These are phyloP conservation scores for Heteromormyrus szaboi DNA, from an alignment of 2,797 vertebrate species.

Conservation along the genomic window DNA sequence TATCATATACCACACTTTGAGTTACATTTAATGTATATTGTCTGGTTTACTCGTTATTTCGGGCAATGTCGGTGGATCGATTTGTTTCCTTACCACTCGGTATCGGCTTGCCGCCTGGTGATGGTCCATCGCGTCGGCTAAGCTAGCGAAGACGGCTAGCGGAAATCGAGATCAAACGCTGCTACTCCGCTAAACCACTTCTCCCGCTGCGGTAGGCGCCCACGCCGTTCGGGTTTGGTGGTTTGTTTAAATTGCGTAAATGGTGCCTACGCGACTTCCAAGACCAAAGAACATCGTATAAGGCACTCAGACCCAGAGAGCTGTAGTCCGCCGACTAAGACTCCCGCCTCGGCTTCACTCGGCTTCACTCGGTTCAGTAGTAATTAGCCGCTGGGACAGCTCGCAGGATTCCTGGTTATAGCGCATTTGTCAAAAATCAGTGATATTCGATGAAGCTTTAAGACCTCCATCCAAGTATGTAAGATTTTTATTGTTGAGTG, in stretches of 20 bases:
- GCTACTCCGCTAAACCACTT: background rate
- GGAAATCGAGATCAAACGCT: background rate
- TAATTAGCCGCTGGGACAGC: background rate
- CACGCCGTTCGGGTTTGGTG: background rate
- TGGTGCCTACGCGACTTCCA: background rate
- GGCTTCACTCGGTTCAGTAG: background rate
- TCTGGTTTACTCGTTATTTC: background rate
- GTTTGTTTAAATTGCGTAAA: background rate
- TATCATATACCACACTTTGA: background rate
- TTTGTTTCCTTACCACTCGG: background rate
- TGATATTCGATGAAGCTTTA: background rate
- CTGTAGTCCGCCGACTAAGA: background rate
- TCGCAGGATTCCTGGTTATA: background rate
- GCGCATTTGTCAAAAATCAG: background rate
- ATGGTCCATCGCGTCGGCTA: background rate
- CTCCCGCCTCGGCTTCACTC: background rate
- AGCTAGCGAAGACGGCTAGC: background rate
- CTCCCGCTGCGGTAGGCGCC: background rate
- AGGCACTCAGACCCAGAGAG: background rate
- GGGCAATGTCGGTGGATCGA: background rate
- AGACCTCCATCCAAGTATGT: background rate
- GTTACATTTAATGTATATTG: background rate
- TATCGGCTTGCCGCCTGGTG: background rate
- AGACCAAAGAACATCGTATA: background rate
- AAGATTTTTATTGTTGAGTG: background rate